Base-by-base conservation (phyloP, 2,888 invertebrate genomes). In the Mycalesis mineus region DNA sequence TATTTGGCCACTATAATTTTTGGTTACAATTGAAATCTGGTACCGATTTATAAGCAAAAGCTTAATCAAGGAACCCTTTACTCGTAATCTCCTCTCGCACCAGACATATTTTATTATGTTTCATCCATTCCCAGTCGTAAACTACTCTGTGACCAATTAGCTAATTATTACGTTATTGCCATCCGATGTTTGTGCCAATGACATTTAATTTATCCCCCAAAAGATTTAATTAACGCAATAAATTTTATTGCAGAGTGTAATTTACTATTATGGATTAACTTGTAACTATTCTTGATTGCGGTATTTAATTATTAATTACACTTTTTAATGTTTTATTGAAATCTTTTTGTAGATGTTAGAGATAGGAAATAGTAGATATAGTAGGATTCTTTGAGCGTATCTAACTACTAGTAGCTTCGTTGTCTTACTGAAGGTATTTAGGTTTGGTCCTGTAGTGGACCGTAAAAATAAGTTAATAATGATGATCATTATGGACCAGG, bases 61-160 rank as follows among this genome's bases (percentile, higher is more conserved):
- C 22, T 22, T 5, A 45, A 0, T 9, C 2, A 50, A 28, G 31
- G 31, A 31, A 51, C 39, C 41, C 15, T 0, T 3, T 11, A 7
- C n/a, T 7, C 13, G 5, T 0, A n/a, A 52, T 8, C 9, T 8
- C 22, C 15, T 15, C 8, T 53, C 53, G 5, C 36, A 9, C 53
- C 28, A 14, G 44, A 45, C 53, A n/a, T 37, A 9, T 53, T 45
- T 36, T 42, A 17, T 84, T 84, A 80, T 80, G 78, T 83, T 82
- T 80, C 73, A 81, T 71, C 69, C 73, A 77, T 75, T 77, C 74
- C 63, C 69, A 73, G 71, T 80, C 82, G 75, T 85, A 85, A 85
- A 84, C 70, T 71, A 69, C 68, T 69, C 80, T 87, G 87, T 87
- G 84, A 83, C 87, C 75, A 87, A 88, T 88, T 77, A 71, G 67